Base-by-base conservation (phyloP, 2,888 invertebrate genomes). In the Zygothrica quintamaculata region DNA sequence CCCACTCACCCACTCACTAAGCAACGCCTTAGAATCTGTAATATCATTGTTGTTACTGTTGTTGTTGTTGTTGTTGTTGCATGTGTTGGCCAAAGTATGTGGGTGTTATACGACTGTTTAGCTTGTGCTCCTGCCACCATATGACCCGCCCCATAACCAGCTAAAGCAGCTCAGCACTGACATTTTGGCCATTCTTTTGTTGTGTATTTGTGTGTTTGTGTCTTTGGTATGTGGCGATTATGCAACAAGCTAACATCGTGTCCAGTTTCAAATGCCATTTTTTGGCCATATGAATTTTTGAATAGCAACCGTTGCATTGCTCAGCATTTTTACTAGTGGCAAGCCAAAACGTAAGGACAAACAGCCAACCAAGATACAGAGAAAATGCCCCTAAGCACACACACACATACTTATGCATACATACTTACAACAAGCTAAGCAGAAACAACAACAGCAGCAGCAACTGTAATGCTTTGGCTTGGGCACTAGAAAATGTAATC, bases 241-340 rank as follows among this genome's bases (percentile, higher is more conserved):
- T 61, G 81, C 81, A 74, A 81, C 76, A 78, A 75, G 68, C 62
- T 72, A 39, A 37, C 44, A 47, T 62, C 22, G 57, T 65, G 64
- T 67, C 61, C 65, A 46, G 16, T 60, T 67, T 18, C 11, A 51
- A 46, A 47, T 61, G 46, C 51, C 40, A 46, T 75, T 71, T 74
- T 79, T 71, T 59, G 74, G 57, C 58, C 22, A 48, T 66, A 77
- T 84, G 62, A 44, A 84, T 84, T 75, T 73, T 75, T 66, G 62
- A 80, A 44, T 22, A 58, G 36, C 58, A 18, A 53, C 44, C 46
- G 51, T 53, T 58, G 68, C 51, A 58, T 8, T 52, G 40, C 64
- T 52, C 48, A 43, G 47, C 36, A 55, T 36, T 51, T 51, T 18
- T 58, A 31, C 44, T 43, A 26, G 33, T 65, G 46, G 34, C 50